Evolutionary conservation across 1,140 invertebrate species (phyloP).

Genomic region (Cotesia glomerata): DNA sequence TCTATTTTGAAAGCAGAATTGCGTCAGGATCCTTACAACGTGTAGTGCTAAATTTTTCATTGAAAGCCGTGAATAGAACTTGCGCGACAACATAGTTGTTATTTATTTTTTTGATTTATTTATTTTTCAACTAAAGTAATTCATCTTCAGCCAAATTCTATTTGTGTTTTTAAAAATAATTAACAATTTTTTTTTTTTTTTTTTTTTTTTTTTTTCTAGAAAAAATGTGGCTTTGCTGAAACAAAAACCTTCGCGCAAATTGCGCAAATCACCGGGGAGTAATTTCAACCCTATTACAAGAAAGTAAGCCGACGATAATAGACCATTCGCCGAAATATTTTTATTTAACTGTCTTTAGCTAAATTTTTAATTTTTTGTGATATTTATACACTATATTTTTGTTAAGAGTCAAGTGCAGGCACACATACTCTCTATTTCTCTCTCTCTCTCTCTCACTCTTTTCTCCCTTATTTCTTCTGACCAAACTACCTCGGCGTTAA

Average conservation of each 20-base stretch:
- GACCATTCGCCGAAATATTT: background rate
- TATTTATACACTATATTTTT: background rate
- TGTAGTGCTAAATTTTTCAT: slow-evolving; percentile 38
- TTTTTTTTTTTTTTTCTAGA: slow-evolving; percentile 44
- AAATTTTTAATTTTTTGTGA: background rate
- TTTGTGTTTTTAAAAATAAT: background rate
- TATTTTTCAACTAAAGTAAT: background rate
- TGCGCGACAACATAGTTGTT: background rate
- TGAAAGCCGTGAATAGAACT: slow-evolving; percentile 47
- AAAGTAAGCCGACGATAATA: slow-evolving; percentile 52
- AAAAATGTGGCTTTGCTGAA: slow-evolving; percentile 55
- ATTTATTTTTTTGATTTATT: background rate
- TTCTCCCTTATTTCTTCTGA: background rate
- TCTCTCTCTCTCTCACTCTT: slow-evolving; percentile 12
- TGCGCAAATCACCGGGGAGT: slow-evolving; percentile 48
- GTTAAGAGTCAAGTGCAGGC: background rate
- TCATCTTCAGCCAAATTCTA: background rate
- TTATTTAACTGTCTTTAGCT: background rate
- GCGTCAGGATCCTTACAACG: slow-evolving; percentile 32
- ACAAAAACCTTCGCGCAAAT: slow-evolving; percentile 55
- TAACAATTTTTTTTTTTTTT: background rate
- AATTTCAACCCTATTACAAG: slow-evolving; percentile 47
- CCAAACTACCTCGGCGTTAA: background rate
- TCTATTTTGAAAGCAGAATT: slow-evolving; percentile 45
- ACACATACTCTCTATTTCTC: slow-evolving; percentile 18